Conservation (phyloP, 2,888 invertebrate genomes). For the Harpalus rufipes region DNA sequence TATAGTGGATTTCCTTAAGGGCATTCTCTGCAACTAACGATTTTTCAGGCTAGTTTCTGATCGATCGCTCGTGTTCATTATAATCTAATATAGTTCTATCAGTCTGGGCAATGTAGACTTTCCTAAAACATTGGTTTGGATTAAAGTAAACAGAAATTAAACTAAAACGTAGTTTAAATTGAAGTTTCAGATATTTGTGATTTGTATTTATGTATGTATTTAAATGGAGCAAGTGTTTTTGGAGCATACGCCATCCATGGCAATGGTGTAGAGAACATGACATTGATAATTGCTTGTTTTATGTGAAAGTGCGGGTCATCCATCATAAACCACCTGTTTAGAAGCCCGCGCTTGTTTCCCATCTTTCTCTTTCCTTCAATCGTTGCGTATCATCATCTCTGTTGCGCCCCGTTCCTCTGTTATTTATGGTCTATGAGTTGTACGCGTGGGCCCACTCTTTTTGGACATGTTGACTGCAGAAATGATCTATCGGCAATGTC, state of each 20-base stretch:
- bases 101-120: no score
- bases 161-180: no score
- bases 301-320: conserved; percentile 74
- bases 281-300: conserved; percentile 75
- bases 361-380: conserved; percentile 22
- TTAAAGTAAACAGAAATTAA: no score
- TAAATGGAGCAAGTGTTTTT: not conserved
- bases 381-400: conserved; percentile 21
- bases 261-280: conserved; percentile 60
- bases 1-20: no score
- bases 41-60: no score
- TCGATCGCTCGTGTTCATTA: no score
- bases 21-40: no score
- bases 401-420: conserved; percentile 38
- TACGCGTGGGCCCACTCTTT: conserved; percentile 64
- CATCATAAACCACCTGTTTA: conserved; percentile 76
- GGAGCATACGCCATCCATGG: conserved; percentile 19
- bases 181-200: not conserved
- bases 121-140: no score
- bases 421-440: conserved; percentile 66
- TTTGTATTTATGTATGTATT: no score
- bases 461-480: conserved; percentile 75
- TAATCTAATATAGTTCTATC: no score
- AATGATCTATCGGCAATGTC: conserved; percentile 76
- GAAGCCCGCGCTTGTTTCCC: conserved; percentile 68